These are phyloP conservation scores for Polydrusus tereticollis DNA, from an alignment of 2,888 invertebrate genomes.

Conservation along the genomic window DNA sequence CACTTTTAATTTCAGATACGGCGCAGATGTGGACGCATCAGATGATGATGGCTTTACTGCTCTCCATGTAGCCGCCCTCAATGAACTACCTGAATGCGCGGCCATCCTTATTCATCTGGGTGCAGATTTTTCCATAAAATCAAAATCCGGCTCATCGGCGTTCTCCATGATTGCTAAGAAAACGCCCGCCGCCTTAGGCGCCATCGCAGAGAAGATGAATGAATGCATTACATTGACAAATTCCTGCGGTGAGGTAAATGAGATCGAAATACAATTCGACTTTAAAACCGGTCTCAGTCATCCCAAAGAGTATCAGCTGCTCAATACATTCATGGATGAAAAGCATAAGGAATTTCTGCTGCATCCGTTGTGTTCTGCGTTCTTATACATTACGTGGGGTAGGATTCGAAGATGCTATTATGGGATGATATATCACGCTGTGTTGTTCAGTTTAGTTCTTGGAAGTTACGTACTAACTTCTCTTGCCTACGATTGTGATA, in stretches of 20 bases:
- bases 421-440: conserved; percentile 83
- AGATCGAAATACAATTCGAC: conserved; percentile 85
- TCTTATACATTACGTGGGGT: conserved; percentile 90
- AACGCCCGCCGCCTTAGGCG: conserved; percentile 86
- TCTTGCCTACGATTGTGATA: conserved; percentile 85
- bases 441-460: conserved; percentile 83
- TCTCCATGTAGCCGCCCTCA: conserved; percentile 86
- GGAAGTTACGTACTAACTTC: conserved; percentile 86
- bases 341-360: conserved; percentile 89
- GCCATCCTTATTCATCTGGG: conserved; percentile 87
- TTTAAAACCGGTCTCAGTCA: conserved; percentile 86
- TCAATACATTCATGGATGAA: conserved; percentile 89
- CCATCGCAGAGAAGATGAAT: conserved; percentile 85
- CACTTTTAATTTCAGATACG: conserved; percentile 71
- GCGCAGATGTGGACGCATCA: conserved; percentile 85
- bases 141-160: conserved; percentile 88
- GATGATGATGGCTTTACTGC: conserved; percentile 90
- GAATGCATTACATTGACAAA: conserved; percentile 83
- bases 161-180: conserved; percentile 87
- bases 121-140: conserved; percentile 88
- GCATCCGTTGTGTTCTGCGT: conserved; percentile 89
- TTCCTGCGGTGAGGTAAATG: conserved; percentile 75
- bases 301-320: conserved; percentile 86
- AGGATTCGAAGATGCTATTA: conserved; percentile 91
- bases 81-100: conserved; percentile 87